A percentile compares a stretch with the other conserved stretches of the same genome.
Conservation (phyloP, 2,888 invertebrate species). For the Caenorhabditis japonica region DNA sequence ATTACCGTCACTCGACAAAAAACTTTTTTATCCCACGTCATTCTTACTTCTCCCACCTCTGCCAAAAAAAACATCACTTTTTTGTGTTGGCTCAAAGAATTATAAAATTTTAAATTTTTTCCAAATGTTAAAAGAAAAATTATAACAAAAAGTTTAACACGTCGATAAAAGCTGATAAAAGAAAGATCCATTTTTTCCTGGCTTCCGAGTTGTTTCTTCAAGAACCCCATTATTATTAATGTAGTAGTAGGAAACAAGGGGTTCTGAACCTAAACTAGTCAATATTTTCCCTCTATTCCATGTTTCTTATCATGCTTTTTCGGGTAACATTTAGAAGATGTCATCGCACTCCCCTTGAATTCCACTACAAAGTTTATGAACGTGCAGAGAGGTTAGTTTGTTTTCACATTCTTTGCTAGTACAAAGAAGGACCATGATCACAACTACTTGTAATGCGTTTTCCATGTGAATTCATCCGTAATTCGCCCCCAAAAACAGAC, state of each 20-base stretch:
- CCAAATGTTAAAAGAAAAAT: background rate
- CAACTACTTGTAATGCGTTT: conserved; percentile 17
- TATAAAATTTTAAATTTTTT: background rate
- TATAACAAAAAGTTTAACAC: background rate
- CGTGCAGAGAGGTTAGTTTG: conserved; percentile 19
- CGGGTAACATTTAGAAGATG: too few species aligned
- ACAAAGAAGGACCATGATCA: too few species aligned
- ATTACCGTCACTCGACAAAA: conserved; percentile 4
- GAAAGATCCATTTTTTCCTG: background rate
- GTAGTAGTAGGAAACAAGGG: background rate
- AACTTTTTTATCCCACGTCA: too few species aligned
- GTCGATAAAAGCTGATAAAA: too few species aligned
- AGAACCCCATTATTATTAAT: conserved; percentile 10
- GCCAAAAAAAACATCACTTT: conserved; percentile 1
- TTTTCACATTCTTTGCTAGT: too few species aligned
- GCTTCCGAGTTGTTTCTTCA: background rate
- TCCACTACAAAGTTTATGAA: conserved; percentile 26
- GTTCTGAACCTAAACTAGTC: too few species aligned
- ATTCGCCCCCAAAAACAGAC: conserved; percentile 29
- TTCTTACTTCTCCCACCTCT: too few species aligned
- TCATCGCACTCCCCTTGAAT: conserved; percentile 16
- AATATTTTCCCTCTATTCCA: too few species aligned
- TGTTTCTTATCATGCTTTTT: too few species aligned
- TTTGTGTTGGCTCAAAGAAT: too few species aligned
- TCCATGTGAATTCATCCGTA: conserved; percentile 45